Base-by-base conservation (phyloP, 2,888 invertebrate species). In the Embidobia sp. region DNA sequence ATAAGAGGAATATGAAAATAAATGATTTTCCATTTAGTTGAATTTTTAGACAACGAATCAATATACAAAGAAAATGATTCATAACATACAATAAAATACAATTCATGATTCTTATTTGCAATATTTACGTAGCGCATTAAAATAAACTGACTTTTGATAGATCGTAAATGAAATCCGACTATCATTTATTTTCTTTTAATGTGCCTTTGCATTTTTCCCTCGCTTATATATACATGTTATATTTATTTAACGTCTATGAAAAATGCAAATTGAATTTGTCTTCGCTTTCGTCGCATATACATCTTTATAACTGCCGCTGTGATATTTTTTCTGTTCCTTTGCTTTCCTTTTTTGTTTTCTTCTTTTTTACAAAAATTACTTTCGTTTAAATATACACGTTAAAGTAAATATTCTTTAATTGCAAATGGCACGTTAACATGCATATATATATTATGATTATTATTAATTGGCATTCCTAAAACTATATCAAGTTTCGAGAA, bases 321-420 rank as follows among this genome's bases (percentile, higher is more conserved):
- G 31, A 26, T 51, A 42, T 53, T 35, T n/a, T n/a, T n/a, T n/a
- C n/a, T n/a, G n/a, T n/a, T n/a, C n/a, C n/a, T n/a, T n/a, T n/a
- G n/a, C n/a, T n/a, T n/a, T n/a, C n/a, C n/a, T n/a, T n/a, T n/a
- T n/a, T n/a, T 19, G 6, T 3, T 8, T 29, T 49, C 33, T 44
- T 37, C n/a, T 44, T 55, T 57, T 40, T 40, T 69, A 69, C 55
- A 69, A 57, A 70, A 70, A 61, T 70, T 61, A 70, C 61, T 70
- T 70, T 70, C 70, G 70, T 46, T 70, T 44, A 18, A 59, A 51
- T 70, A 70, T 48, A 46, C 6, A 33, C 16, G 16, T 48, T 18
- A 4, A 67, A 55, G 18, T 51, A 48, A 67, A 53, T 15, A 44
- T 44, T 51, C 6, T 19, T 48, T 5, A 44, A 16, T 51, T n/a